Percentiles rank a stretch among this genome's conserved stretches.
phyloP scores from a whole-genome alignment of 2,797 vertebrate species.

The Gephyroberyx darwinii region DNA sequence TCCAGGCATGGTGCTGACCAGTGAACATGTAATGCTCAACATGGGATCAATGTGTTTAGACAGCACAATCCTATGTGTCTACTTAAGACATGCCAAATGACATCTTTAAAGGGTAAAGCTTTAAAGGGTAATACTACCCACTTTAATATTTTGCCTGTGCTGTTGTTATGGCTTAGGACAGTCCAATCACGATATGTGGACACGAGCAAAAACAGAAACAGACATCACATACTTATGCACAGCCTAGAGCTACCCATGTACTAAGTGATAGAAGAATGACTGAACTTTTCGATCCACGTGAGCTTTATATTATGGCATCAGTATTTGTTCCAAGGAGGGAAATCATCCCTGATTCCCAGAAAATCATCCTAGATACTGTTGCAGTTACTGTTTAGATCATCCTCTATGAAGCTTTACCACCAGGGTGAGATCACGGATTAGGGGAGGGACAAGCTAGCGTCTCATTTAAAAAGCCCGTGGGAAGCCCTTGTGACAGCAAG shows the following conservation, averaged over 20 bases:
- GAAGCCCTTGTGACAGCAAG: no score
- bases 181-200: slow-evolving; percentile 2
- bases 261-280: neutral
- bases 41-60: slow-evolving; percentile 51
- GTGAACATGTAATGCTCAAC: slow-evolving; percentile 46
- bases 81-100: slow-evolving; percentile 27
- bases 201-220: slow-evolving; percentile 3
- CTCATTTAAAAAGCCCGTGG: no score
- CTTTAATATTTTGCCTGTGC: neutral
- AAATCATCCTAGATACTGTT: slow-evolving; percentile 13
- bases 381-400: neutral
- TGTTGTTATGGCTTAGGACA: neutral
- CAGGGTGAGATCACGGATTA: neutral
- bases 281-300: neutral
- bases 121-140: slow-evolving; percentile 6
- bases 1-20: slow-evolving; percentile 21
- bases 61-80: slow-evolving; percentile 42
- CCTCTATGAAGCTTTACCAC: neutral
- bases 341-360: neutral
- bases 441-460: neutral
- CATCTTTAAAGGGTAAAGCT: neutral
- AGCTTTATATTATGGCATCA: neutral
- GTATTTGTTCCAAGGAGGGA: neutral
- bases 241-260: neutral
- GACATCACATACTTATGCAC: neutral